Base-by-base conservation (phyloP, 2,797 vertebrate genomes). In the Pseudochromis fuscus region DNA sequence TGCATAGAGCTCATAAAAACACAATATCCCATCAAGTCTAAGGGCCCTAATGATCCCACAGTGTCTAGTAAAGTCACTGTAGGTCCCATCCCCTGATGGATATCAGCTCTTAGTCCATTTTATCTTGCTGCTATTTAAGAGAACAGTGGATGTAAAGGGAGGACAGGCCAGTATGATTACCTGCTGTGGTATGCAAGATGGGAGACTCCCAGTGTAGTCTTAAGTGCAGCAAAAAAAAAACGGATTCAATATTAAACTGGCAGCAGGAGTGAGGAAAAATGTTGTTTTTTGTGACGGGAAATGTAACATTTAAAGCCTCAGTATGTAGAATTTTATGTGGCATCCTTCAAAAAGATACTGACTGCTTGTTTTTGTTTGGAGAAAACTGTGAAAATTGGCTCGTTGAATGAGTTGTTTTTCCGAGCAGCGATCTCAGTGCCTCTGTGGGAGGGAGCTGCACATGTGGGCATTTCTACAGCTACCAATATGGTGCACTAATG, bases 1-100 rank as follows among this genome's bases (percentile, higher is more conserved):
- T 78, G 85, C 87, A 75, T 74, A 81, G 81, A 89, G 83, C 87
- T 92, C 90, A 91, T 92, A 89, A 89, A 92, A 91, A 91, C 85
- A 91, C 88, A 87, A 88, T 86, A 87, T 88, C 85, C 82, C 82
- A 87, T 91, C 86, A 91, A 75, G 82, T 74, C 86, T 75, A 79
- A 86, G 87, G 84, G 75, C 60, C 78, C 83, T 91, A 89, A 93
- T 92, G 90, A 88, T 87, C 89, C 90, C 88, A 79, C 72, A 46
- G 81, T 84, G 84, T 88, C 86, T 82, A 80, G 87, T 88, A 88
- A 88, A 90, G 89, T 83, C 83, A 84, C 86, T 65, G 81, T 78
- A 72, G 86, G 89, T 86, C 83, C 74, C 61, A 27, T 78, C 78
- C 80, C 77, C 82, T 89, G 87, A 91, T 87, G 88, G 78, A 90